These are phyloP conservation scores for Leucoraja erinaceus DNA, from an alignment of 2,113 vertebrate genomes.

Conservation along the genomic window DNA sequence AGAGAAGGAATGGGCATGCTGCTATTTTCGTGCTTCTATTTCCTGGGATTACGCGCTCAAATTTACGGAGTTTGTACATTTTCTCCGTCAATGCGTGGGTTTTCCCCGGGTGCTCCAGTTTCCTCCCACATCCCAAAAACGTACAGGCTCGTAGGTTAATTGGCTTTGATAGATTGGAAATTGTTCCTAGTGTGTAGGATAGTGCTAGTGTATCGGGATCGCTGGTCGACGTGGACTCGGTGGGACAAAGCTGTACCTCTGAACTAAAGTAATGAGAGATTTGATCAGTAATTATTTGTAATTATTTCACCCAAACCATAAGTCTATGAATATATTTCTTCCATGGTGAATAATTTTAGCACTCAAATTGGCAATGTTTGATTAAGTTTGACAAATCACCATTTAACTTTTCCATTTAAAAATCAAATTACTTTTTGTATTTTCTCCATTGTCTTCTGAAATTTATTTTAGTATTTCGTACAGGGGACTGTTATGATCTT, in stretches of 20 bases:
- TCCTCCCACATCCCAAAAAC: too few species aligned
- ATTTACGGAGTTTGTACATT: too few species aligned
- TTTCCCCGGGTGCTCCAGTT: too few species aligned
- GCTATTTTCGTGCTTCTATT: too few species aligned
- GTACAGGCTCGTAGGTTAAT: too few species aligned
- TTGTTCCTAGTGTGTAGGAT: too few species aligned
- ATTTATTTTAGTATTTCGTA: neutral
- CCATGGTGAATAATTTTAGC: neutral
- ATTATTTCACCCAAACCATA: neutral
- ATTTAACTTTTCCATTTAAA: neutral
- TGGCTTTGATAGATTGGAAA: too few species aligned
- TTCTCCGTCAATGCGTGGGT: too few species aligned
- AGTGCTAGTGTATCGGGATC: too few species aligned
- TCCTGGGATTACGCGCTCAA: too few species aligned
- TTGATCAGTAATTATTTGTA: neutral
- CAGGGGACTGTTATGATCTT: neutral
- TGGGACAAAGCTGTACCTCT: neutral
- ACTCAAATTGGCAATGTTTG: neutral
- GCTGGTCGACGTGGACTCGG: too few species aligned
- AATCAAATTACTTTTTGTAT: neutral
- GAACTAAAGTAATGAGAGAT: neutral
- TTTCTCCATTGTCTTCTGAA: neutral
- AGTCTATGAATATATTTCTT: neutral
- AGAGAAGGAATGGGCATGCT: too few species aligned
- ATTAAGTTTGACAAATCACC: conserved; percentile 1